Base-by-base conservation (phyloP, 2,797 vertebrate species). In the Pangasius larnaudii region DNA sequence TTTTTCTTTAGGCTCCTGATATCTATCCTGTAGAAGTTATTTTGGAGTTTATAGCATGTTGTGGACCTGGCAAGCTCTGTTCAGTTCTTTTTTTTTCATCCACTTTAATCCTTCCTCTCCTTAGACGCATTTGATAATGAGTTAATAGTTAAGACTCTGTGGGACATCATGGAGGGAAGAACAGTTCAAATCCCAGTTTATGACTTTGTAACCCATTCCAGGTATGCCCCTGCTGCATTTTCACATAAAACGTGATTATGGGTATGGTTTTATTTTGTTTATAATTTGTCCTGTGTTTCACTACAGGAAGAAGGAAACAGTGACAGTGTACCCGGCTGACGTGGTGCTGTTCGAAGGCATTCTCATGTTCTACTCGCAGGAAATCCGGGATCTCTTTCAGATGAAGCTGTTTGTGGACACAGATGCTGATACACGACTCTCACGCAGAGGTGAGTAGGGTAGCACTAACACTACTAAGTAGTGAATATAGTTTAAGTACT, bases 341-440 rank as follows among this genome's bases (percentile, higher is more conserved):
- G 98, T 99, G 93, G 97, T 99, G 92, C 96, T 99, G 85, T 98
- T 98, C 0, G 97, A 99, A 86, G 98, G 98, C 42, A 98, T 98
- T 91, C 94, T 99, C 89, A 97, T 97, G 93, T 99, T 98, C 93
- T 98, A 99, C 89, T 96, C 95, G 19, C 97, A 98, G 94, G 96
- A 98, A 93, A 96, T 98, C 79, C 93, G 98, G 90, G 98, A 99
- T 91, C 95, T 99, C 30, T 98, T 99, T 94, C 98, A 97, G 89
- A 98, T 99, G 98, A 98, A 98, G 91, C 96, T 99, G 42, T 99
- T 99, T 0, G 98, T 99, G 92, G 98, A 98, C 91, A 98, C 98
- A 0, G 98, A 99, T 0, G 97, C 98, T 0, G 98, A 98, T 90
- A 99, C 98, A 0, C 95, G 98, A 56, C 96, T 99, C 9, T 98